Evolutionary conservation across 2,888 invertebrate genomes (phyloP).

Genomic region (Nematopogon swammerdamellus): DNA sequence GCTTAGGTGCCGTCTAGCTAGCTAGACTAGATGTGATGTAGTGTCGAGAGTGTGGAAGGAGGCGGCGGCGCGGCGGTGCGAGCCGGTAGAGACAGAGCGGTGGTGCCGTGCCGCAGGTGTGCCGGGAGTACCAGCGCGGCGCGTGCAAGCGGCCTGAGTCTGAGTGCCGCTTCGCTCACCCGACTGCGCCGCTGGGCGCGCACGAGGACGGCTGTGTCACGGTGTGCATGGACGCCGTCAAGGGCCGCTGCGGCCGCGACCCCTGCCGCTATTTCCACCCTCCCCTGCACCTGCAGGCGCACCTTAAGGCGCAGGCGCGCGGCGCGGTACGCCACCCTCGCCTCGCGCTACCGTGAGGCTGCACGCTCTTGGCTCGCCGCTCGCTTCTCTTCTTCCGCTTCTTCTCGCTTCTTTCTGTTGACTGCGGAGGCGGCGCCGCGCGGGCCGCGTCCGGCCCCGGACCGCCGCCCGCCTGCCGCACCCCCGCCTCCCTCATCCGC

Average conservation of each 20-base stretch:
- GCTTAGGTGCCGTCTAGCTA: neutral
- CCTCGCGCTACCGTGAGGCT: conserved; percentile 25
- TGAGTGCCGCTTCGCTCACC: conserved; percentile 99
- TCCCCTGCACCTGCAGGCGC: conserved; percentile 99
- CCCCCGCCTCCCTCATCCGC: too few species aligned
- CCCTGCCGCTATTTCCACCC: conserved; percentile 99
- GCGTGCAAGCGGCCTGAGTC: conserved; percentile 96
- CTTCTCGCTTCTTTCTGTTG: conserved; percentile 47
- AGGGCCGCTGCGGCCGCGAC: conserved; percentile 98
- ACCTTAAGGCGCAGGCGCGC: conserved; percentile 98
- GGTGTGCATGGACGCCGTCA: conserved; percentile 99
- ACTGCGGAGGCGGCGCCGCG: conserved; percentile 34
- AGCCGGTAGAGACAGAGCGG: conserved; percentile 40
- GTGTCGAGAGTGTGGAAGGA: neutral
- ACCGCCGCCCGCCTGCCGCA: neutral
- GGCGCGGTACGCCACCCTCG: conserved; percentile 75
- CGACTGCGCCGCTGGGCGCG: conserved; percentile 93
- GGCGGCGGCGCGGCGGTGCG: conserved; percentile 12
- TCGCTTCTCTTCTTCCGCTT: conserved; percentile 52
- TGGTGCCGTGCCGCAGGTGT: conserved; percentile 71
- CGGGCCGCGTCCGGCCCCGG: too few species aligned
- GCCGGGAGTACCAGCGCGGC: conserved; percentile 98
- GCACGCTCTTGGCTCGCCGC: conserved; percentile 49
- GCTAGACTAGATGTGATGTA: neutral
- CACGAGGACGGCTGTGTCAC: conserved; percentile 98